Base-by-base conservation (phyloP, 2,888 invertebrate genomes). In the Ophraella communa region DNA sequence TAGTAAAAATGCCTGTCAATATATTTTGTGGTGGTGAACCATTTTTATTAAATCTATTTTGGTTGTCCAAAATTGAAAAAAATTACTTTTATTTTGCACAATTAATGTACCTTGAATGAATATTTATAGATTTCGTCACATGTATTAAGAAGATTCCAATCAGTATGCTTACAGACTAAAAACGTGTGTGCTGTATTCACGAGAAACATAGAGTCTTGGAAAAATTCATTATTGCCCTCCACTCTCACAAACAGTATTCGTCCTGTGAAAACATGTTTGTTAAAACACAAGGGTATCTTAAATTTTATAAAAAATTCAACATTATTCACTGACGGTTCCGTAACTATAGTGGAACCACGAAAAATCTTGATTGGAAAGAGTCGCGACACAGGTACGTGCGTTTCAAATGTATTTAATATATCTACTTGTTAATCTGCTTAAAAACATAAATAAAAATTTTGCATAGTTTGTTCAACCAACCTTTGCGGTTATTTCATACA, bases 51-150 rank as follows among this genome's bases (percentile, higher is more conserved):
- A n/a, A n/a, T n/a, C n/a, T n/a, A n/a, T n/a, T n/a, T n/a, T n/a
- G n/a, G n/a, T n/a, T n/a, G n/a, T n/a, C n/a, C n/a, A n/a, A n/a
- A n/a, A n/a, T n/a, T n/a, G n/a, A n/a, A n/a, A n/a, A n/a, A n/a
- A n/a, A n/a, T n/a, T n/a, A n/a, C n/a, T n/a, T n/a, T n/a, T n/a
- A n/a, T n/a, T n/a, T n/a, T n/a, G n/a, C n/a, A n/a, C n/a, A n/a
- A n/a, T n/a, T n/a, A 45, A 20, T 21, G 11, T 18, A 21, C 8
- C 1, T 21, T 20, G 2, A 44, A n/a, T n/a, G n/a, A 44, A 7
- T 20, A 44, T n/a, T 45, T 45, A 14, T 14, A 45, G 45, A 45
- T 45, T 11, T 45, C 45, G n/a, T 45, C 45, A 21, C 45, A 45
- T 21, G 45, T 21, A 11, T 11, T 45, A 11, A 45, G 14, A 21